A percentile compares a stretch with the other conserved stretches of the same genome.
phyloP scores from a whole-genome alignment of 2,113 vertebrate genomes.

The Isurus oxyrinchus region DNA sequence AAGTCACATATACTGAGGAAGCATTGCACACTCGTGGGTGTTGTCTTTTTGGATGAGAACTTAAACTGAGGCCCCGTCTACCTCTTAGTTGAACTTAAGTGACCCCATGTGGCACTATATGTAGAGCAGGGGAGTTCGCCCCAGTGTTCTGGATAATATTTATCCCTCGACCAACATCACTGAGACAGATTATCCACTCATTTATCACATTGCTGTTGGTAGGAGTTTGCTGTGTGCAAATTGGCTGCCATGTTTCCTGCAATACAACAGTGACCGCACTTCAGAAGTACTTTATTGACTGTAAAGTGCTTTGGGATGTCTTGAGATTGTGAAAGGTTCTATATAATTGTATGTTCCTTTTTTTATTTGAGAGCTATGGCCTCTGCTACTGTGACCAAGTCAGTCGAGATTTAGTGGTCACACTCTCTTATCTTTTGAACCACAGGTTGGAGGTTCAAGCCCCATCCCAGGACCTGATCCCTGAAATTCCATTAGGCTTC shows the following conservation, averaged over 20 bases:
- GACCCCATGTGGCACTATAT: not conserved
- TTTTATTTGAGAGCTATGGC: not conserved
- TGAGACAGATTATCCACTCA: not conserved
- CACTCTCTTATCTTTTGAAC: not conserved
- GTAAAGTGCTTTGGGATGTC: not conserved
- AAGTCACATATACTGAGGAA: not conserved
- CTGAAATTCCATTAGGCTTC: too few relatives aligned
- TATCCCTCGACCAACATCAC: not conserved
- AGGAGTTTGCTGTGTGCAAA: not conserved
- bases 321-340: not conserved
- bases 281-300: not conserved
- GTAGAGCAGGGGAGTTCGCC: not conserved
- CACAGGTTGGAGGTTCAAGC: not conserved
- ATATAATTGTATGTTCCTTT: not conserved
- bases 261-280: not conserved
- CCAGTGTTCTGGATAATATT: not conserved
- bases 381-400: not conserved
- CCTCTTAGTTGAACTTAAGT: not conserved
- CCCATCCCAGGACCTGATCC: not conserved
- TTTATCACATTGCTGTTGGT: not conserved
- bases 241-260: not conserved
- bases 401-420: not conserved
- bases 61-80: too few relatives aligned
- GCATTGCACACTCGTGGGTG: not conserved
- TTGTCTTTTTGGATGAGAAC: not conserved